phyloP scores from a whole-genome alignment of 2,113 vertebrate species.

The Salvelinus fontinalis region DNA sequence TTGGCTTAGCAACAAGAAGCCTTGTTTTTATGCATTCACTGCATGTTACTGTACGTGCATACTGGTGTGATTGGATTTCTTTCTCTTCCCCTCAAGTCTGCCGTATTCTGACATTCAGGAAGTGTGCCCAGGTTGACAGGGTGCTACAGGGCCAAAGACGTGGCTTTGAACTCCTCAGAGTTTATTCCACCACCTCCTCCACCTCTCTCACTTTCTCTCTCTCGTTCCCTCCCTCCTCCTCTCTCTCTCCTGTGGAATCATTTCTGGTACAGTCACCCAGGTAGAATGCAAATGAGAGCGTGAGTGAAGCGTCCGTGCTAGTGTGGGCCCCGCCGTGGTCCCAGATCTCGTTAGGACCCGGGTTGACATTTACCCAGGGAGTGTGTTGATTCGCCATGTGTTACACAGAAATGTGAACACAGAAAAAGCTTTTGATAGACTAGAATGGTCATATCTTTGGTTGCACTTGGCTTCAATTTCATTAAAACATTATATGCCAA shows the following conservation, averaged over 20 bases:
- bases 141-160: not conserved
- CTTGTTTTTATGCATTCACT: slow-evolving; percentile 1
- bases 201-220: not conserved
- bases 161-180: slow-evolving; percentile 12
- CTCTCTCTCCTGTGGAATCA: not conserved
- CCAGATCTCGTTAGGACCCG: slow-evolving; percentile 60
- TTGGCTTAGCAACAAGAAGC: not conserved
- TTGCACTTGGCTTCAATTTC: no score
- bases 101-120: not conserved
- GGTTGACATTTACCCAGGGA: slow-evolving; percentile 52
- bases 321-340: slow-evolving; percentile 17
- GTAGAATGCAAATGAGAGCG: slow-evolving; percentile 63
- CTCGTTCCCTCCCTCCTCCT: not conserved
- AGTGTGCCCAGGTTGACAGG: slow-evolving; percentile 8
- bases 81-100: not conserved
- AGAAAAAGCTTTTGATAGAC: not conserved
- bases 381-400: slow-evolving; percentile 6
- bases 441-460: not conserved
- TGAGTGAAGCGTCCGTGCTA: slow-evolving; percentile 55
- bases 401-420: slow-evolving; percentile 7
- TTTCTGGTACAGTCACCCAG: slow-evolving; percentile 21
- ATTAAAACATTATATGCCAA: not conserved
- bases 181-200: not conserved
- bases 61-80: slow-evolving; percentile 12
- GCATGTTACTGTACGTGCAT: slow-evolving; percentile 9